A percentile compares a stretch with the other conserved stretches of the same genome.
These are phyloP conservation scores for Regulus satrapa DNA, from an alignment of 2,113 vertebrate species.

Conservation along the genomic window DNA sequence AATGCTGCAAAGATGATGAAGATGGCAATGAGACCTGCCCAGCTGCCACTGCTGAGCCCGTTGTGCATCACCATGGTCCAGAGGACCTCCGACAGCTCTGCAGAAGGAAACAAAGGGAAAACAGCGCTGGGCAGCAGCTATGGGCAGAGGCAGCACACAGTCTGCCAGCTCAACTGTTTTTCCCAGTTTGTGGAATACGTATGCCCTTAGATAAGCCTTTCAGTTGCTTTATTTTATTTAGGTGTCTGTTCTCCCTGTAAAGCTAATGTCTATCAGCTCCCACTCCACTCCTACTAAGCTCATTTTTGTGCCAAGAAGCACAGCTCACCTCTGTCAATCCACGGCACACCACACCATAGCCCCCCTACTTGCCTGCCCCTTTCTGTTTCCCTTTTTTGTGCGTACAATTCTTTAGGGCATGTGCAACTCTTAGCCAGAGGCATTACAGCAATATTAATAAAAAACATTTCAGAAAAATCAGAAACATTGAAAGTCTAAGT, in stretches of 20 bases:
- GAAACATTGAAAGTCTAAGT: background rate
- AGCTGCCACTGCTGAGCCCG: constrained; percentile 43
- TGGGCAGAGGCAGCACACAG: background rate
- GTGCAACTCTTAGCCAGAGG: background rate
- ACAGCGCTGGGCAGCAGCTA: background rate
- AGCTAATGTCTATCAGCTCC: background rate
- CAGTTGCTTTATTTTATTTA: background rate
- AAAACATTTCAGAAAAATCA: constrained; percentile 2
- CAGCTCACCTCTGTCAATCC: background rate
- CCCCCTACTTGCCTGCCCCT: fast-evolving
- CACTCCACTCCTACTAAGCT: background rate
- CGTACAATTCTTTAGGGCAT: background rate
- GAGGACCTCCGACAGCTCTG: constrained; percentile 87
- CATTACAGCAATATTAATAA: background rate
- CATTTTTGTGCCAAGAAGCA: background rate
- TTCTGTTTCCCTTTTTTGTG: background rate
- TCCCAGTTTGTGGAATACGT: background rate
- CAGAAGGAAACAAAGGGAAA: background rate
- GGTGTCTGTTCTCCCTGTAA: background rate
- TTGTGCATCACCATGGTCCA: constrained; percentile 83
- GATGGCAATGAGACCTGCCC: constrained; percentile 70
- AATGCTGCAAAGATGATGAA: constrained; percentile 77
- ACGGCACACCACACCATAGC: fast-evolving
- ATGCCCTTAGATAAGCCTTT: background rate
- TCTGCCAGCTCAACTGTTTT: background rate